Evolutionary conservation across 2,888 invertebrate genomes (phyloP), one percentile per base, ranked within the genome.

Genomic region (Unio pictorum): DNA sequence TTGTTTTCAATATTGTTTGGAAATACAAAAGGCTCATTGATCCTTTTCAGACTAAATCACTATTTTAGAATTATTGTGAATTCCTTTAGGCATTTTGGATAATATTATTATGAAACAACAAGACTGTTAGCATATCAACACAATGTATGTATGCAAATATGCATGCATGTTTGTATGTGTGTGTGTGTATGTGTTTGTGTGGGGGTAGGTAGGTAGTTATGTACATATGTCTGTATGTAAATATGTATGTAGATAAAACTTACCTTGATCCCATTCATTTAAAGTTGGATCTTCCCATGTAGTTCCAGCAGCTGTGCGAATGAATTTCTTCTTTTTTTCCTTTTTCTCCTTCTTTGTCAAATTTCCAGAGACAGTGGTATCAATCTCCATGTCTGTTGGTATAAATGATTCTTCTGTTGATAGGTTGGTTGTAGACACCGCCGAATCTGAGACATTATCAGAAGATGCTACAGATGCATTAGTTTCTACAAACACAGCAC

Each of bases 221-320:
- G 45, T 45, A 45, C 8, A 1, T 34, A 34, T 7, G 0, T 8
- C 3, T 8, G 45, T 45, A 45, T 15, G 45, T 45, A 45, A 0
- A 4, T 45, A 45, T 1, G 8, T 34, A 34, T 3, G 7, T 34
- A 34, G 5, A 15, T 45, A 30, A 23, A 28, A 23, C 86, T 85
- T 81, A 93, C 93, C 93, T 81, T 96, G 95, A n/a, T 96, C 95
- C 99, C 99, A 99, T 87, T 99, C 99, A 26, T 94, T 91, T 67
- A 99, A 91, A 0, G 97, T 96, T 30, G 93, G 93, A 91, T 99
- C 99, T 90, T 99, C 99, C 99, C 99, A 99, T 0, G 95, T 94
- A 81, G 95, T 94, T 0, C 98, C 98, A 5, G 98, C 99, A 0
- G 98, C 98, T 79, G 95, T 95, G 54, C 99, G 92, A 65, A 98